Percentiles rank a stretch among this genome's conserved stretches.
Conservation (phyloP, 2,113 vertebrate genomes). For the Miniopterus natalensis region DNA sequence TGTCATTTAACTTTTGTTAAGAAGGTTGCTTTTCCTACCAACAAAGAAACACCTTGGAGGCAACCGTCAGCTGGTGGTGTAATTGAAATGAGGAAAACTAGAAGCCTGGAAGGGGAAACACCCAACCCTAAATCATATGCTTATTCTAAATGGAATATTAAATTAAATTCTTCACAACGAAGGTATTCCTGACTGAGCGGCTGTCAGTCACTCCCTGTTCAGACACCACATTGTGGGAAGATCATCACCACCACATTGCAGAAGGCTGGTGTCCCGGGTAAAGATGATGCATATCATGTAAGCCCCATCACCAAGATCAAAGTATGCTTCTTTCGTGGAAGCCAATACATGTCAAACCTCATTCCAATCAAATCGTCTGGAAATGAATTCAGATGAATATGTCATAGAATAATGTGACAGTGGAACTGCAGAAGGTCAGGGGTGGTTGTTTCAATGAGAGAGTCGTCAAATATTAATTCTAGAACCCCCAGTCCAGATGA, state of each 20-base stretch:
- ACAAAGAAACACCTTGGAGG: slow-evolving; percentile 35
- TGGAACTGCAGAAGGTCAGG: slow-evolving; percentile 91
- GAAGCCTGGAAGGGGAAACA: slow-evolving; percentile 77
- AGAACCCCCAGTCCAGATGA: slow-evolving; percentile 87
- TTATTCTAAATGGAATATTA: slow-evolving; percentile 90
- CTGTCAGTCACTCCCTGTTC: slow-evolving; percentile 89
- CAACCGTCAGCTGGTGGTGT: slow-evolving; percentile 42
- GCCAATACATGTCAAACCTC: slow-evolving; percentile 91
- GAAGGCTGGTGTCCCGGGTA: slow-evolving; percentile 89
- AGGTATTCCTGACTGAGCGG: slow-evolving; percentile 90
- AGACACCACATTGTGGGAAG: slow-evolving; percentile 87
- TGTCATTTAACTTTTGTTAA: slow-evolving; percentile 71
- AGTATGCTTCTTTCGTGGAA: slow-evolving; percentile 90
- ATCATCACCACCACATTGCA: slow-evolving; percentile 83
- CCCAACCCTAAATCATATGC: slow-evolving; percentile 86
- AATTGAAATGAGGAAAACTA: slow-evolving; percentile 80
- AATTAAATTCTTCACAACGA: slow-evolving; percentile 89
- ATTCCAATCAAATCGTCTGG: slow-evolving; percentile 92
- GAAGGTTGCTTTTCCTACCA: slow-evolving; percentile 51
- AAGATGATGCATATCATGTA: slow-evolving; percentile 92
- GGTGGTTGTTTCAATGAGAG: slow-evolving; percentile 91
- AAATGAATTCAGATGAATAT: slow-evolving; percentile 93
- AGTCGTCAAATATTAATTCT: slow-evolving; percentile 93
- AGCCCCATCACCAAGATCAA: slow-evolving; percentile 92
- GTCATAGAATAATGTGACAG: slow-evolving; percentile 93